Evolutionary conservation across 2,113 vertebrate species (phyloP).

Genomic region (Salvelinus fontinalis): DNA sequence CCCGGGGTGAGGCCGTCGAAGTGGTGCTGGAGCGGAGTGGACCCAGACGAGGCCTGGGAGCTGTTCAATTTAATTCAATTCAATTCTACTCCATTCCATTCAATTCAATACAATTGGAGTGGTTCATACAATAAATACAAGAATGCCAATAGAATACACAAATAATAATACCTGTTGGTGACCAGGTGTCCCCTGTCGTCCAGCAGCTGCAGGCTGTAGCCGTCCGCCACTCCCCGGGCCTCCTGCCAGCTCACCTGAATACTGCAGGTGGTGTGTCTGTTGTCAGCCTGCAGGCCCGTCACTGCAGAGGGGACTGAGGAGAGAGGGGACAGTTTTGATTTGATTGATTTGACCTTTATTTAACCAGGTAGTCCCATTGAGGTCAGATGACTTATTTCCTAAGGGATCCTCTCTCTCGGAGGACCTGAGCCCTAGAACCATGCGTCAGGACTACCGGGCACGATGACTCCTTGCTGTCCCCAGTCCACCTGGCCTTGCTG

Average conservation of each 20-base stretch:
- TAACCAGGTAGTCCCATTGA: no score
- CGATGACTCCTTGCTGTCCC: no score
- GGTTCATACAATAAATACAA: no score
- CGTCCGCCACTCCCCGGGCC: conserved; percentile 81
- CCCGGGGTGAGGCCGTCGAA: conserved; percentile 85
- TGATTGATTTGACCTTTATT: no score
- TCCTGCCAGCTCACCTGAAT: conserved; percentile 85
- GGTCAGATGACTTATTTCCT: no score
- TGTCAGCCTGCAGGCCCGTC: conserved; percentile 74
- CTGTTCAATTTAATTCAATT: conserved; percentile 57
- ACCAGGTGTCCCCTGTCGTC: conserved; percentile 78
- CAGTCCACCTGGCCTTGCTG: no score
- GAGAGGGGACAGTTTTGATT: not conserved
- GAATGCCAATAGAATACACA: no score
- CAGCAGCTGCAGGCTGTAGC: conserved; percentile 84
- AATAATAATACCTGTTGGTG: conserved; percentile 16
- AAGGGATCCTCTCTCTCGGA: no score
- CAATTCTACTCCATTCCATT: no score
- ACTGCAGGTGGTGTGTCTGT: conserved; percentile 77
- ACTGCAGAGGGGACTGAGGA: conserved; percentile 72
- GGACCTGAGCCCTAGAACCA: no score
- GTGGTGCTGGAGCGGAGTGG: conserved; percentile 73
- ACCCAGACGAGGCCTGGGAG: conserved; percentile 68
- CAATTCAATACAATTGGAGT: no score
- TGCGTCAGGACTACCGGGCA: no score